phyloP scores from a whole-genome alignment of 2,888 invertebrate species.

The Sympetrum striolatum region DNA sequence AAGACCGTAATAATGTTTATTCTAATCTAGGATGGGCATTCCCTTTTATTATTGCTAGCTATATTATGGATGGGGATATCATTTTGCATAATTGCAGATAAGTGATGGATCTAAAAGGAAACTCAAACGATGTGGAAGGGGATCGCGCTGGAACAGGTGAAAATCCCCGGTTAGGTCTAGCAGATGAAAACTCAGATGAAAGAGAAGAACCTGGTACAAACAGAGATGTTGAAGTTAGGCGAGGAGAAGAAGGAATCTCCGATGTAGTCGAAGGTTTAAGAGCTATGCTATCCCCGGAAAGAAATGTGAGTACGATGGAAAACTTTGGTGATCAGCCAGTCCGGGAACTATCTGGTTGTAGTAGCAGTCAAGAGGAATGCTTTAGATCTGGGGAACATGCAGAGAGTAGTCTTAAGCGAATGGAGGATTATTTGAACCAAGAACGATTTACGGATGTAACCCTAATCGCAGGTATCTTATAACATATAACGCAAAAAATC shows the following conservation, averaged over 20 bases:
- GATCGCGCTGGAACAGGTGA: neutral
- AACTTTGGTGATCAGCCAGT: neutral
- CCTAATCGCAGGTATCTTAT: conserved; percentile 76
- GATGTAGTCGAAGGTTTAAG: neutral
- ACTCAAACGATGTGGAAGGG: neutral
- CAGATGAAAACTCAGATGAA: neutral
- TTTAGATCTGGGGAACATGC: conserved; percentile 81
- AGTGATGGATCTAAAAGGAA: conserved; percentile 12
- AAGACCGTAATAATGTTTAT: neutral
- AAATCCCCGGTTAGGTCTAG: neutral
- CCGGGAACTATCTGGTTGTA: neutral
- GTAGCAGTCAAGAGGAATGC: conserved; percentile 71
- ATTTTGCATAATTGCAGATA: neutral
- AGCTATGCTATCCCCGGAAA: neutral
- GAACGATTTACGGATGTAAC: conserved; percentile 88
- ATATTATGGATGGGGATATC: too few relatives aligned
- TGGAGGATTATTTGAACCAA: conserved; percentile 81
- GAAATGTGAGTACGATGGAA: neutral
- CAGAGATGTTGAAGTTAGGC: neutral
- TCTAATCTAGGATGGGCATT: neutral
- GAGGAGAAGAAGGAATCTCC: neutral
- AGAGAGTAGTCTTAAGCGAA: conserved; percentile 78
- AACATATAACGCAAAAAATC: neutral
- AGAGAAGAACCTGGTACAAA: neutral
- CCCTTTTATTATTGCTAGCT: too few relatives aligned